Base-by-base conservation (phyloP, 2,113 vertebrate species). In the Bothrops jararaca region DNA sequence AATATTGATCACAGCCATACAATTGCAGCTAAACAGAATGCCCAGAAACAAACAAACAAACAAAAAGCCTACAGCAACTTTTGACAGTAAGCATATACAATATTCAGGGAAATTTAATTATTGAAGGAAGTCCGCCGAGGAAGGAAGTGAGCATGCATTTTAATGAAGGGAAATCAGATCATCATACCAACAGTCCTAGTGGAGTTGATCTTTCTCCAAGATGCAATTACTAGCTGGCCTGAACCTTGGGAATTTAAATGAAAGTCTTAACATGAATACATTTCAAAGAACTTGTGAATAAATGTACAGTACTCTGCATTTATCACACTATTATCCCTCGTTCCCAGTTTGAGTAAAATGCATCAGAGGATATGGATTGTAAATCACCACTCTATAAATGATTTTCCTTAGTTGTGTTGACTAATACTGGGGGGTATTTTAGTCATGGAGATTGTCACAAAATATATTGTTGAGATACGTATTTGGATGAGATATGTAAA, bases 231-330 rank as follows among this genome's bases (percentile, higher is more conserved):
- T 29, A 94, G 92, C 12, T 54, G 10, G 23, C 80, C 69, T 34
- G 58, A 56, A 90, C 80, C 48, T 5, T 7, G 93, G 60, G 94
- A 95, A 95, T 94, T 91, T 92, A 85, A 95, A 92, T 93, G 92
- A 74, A 90, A 95, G 85, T 94, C 90, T 92, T 88, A 94, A 90
- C 90, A 92, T 88, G 94, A 87, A 92, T 94, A 95, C 94, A 92
- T 85, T 88, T 93, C n/a, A 88, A 22, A 39, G 50, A 88, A 54
- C 60, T 53, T 92, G 60, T 22, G 15, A 89, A 88, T 80, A 74
- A 89, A 64, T 29, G 29, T 24, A 50, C 9, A 50, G 48, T 50
- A 74, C 39, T 39, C 53, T 48, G 54, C 34, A 13, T 56, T 88
- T 69, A 92, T 74, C 58, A n/a, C 23, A 91, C 85, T 24, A 52